Evolutionary conservation across 53 echinoderm and acorn worm genomes (phyloP).

Genomic region (Hippasteria phrygiana): DNA sequence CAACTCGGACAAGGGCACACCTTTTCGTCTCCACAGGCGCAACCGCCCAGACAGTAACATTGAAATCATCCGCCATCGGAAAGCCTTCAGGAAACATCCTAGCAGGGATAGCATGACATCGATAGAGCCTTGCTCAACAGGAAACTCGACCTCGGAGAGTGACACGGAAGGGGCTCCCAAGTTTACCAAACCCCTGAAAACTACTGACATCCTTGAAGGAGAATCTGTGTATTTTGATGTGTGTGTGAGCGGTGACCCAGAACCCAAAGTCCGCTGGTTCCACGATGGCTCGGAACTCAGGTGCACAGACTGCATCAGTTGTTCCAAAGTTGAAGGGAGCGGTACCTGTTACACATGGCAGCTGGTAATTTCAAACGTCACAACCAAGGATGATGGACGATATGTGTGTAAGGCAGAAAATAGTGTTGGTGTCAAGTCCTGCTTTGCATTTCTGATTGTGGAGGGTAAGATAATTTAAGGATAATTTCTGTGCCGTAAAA

Average conservation of each 20-base stretch:
- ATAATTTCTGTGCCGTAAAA: neutral
- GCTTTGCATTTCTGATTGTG: slow-evolving; percentile 64
- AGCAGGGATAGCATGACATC: slow-evolving; percentile 55
- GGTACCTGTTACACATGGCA: slow-evolving; percentile 29
- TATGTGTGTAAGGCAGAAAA: slow-evolving; percentile 72
- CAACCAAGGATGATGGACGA: slow-evolving; percentile 62
- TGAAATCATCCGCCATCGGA: slow-evolving; percentile 37
- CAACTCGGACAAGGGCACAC: slow-evolving; percentile 31
- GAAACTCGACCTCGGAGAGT: slow-evolving; percentile 54
- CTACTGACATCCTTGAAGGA: slow-evolving; percentile 66
- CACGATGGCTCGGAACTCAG: slow-evolving; percentile 58
- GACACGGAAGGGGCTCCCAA: slow-evolving; percentile 61
- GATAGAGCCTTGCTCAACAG: slow-evolving; percentile 53
- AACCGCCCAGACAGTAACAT: slow-evolving; percentile 60
- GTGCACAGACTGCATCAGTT: slow-evolving; percentile 20
- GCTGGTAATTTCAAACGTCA: slow-evolving; percentile 53
- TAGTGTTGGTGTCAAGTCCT: slow-evolving; percentile 52
- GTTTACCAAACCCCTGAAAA: slow-evolving; percentile 35
- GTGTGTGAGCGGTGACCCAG: slow-evolving; percentile 62
- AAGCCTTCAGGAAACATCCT: slow-evolving; percentile 28
- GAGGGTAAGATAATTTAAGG: slow-evolving; percentile 53
- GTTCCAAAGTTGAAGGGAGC: slow-evolving; percentile 22
- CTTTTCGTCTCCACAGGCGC: slow-evolving; percentile 30
- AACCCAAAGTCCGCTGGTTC: slow-evolving; percentile 69
- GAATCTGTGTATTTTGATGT: slow-evolving; percentile 62